Conservation (phyloP, 2,888 invertebrate genomes). For the Diadegma fenestrale region DNA sequence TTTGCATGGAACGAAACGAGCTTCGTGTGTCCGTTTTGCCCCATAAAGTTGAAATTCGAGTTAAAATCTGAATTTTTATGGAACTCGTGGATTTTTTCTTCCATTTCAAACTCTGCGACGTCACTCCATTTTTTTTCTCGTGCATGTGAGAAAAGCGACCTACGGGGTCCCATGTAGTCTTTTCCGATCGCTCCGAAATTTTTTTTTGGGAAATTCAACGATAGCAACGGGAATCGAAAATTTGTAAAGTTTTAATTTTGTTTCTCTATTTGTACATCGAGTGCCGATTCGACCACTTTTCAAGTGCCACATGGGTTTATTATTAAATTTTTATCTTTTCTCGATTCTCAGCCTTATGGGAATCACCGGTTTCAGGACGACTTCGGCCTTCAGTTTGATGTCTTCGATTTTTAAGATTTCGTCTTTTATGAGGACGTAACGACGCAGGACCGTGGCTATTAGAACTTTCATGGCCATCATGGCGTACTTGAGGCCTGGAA, state of each 20-base stretch:
- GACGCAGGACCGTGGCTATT: constrained; percentile 81
- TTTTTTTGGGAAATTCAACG: no score
- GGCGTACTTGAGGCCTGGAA: constrained; percentile 83
- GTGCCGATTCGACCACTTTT: no score
- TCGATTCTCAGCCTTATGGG: constrained; percentile 72
- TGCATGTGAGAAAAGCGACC: not conserved
- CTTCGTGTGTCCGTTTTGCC: no score
- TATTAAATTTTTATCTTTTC: constrained; percentile 42
- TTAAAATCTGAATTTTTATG: no score
- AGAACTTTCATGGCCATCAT: constrained; percentile 85
- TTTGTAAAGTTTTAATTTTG: no score
- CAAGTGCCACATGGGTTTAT: not conserved
- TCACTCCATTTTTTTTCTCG: not conserved
- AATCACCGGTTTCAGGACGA: constrained; percentile 70
- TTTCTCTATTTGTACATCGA: no score
- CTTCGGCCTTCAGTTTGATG: constrained; percentile 72
- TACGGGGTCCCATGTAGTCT: not conserved
- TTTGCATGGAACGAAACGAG: no score
- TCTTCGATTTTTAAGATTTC: constrained; percentile 62
- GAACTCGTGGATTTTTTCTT: no score
- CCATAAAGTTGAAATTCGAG: no score
- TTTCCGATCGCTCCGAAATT: no score
- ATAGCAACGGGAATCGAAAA: no score
- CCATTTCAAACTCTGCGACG: not conserved
- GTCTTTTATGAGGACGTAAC: constrained; percentile 77